Percentiles rank a stretch among this genome's conserved stretches.
phyloP scores from a whole-genome alignment of 2,113 vertebrate genomes.

The Eleginops maclovinus region DNA sequence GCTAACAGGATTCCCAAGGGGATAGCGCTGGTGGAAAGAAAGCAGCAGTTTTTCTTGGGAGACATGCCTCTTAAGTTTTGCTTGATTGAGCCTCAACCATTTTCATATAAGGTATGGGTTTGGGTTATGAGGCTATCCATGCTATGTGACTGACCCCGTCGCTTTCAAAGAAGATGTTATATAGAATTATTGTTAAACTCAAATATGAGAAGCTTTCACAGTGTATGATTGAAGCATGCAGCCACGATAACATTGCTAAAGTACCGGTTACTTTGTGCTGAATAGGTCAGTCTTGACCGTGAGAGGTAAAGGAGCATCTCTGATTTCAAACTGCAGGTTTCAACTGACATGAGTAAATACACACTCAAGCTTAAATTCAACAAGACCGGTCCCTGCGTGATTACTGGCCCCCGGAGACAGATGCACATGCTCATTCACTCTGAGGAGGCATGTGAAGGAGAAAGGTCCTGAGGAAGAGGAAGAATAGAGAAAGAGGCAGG shows the following conservation, averaged over 20 bases:
- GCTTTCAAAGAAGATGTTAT: not conserved
- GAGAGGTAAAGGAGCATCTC: not conserved
- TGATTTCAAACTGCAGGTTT: not conserved
- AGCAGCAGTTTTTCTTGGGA: not conserved
- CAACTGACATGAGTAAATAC: slow-evolving; percentile 3
- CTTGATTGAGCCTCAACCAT: not conserved
- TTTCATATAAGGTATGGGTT: not conserved
- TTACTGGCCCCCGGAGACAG: slow-evolving; percentile 12
- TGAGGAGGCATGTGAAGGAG: not conserved
- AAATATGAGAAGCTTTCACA: not conserved
- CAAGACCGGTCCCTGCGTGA: slow-evolving; percentile 5
- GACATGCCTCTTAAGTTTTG: not conserved
- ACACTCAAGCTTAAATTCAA: slow-evolving; percentile 6
- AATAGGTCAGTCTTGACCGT: not conserved
- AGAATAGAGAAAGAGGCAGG: not conserved
- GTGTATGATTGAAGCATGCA: not conserved
- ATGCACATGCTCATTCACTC: slow-evolving; percentile 22
- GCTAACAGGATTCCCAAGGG: slow-evolving; percentile 10
- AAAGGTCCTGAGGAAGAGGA: slow-evolving; percentile 5
- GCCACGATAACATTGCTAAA: not conserved
- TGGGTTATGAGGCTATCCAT: not conserved
- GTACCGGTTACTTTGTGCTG: not conserved
- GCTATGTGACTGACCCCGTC: not conserved
- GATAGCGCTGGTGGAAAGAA: not conserved
- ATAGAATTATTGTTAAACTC: not conserved